Evolutionary conservation across 2,888 invertebrate genomes (phyloP).

Genomic region (Schrankia costaestrigalis): DNA sequence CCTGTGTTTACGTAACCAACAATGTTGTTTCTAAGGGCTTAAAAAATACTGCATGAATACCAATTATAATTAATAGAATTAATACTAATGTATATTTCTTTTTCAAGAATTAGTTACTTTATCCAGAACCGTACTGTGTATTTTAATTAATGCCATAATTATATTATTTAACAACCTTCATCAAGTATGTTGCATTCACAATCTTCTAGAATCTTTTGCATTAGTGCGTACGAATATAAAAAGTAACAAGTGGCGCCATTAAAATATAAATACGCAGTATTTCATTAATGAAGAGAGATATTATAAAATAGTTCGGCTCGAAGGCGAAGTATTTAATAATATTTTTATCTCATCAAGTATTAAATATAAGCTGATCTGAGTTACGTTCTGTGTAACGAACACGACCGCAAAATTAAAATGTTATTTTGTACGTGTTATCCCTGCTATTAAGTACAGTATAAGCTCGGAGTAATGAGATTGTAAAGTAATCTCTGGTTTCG

Average conservation of each 20-base stretch:
- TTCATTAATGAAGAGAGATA: too few species aligned
- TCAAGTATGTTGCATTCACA: constrained; percentile 14
- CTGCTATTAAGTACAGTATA: constrained; percentile 46
- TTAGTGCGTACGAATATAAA: constrained; percentile 2
- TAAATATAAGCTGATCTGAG: constrained; percentile 32
- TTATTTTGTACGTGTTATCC: constrained; percentile 53
- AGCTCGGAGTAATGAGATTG: constrained; percentile 58
- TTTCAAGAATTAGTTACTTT: too few species aligned
- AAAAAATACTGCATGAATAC: too few species aligned
- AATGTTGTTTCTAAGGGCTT: too few species aligned
- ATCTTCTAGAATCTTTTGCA: neutral
- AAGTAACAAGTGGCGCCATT: constrained; percentile 4
- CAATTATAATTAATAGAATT: too few species aligned
- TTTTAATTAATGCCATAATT: constrained; percentile 26
- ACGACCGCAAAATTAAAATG: constrained; percentile 51
- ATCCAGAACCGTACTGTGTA: too few species aligned
- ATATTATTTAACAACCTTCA: constrained; percentile 28
- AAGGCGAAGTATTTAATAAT: constrained; percentile 22
- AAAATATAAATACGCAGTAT: constrained; percentile 6
- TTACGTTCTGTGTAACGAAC: constrained; percentile 39
- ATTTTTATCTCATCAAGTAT: constrained; percentile 20
- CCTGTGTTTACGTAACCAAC: too few species aligned
- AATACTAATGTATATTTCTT: too few species aligned
- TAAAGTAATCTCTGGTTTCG: constrained; percentile 60
- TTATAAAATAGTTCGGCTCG: constrained; percentile 6